Base-by-base conservation (phyloP, 2,113 vertebrate species). In the Procavia capensis region DNA sequence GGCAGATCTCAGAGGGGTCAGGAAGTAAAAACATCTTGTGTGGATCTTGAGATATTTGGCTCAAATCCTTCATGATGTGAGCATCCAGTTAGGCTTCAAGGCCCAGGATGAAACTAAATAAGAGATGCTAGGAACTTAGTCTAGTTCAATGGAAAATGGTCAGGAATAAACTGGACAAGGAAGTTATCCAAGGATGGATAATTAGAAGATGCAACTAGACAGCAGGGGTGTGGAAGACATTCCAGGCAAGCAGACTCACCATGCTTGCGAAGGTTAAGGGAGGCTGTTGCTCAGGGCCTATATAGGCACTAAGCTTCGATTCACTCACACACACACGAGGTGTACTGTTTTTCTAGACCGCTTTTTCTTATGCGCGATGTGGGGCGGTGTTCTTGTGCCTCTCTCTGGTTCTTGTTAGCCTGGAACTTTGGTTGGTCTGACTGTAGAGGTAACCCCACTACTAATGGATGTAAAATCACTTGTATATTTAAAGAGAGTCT, bases 401-500 rank as follows among this genome's bases (percentile, higher is more conserved):
- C 0, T 11, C 16, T 54, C 31, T 74, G 81, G 43, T 25, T 78
- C 17, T 88, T 86, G 78, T 14, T 36, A 39, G 22, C 11, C 64
- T 47, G 43, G 22, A 22, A n/a, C 78, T 25, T 74, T 85, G 29
- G 36, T 3, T 72, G 54, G 17, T 91, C 72, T 97, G 39, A 95
- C n/a, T 74, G 45, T 82, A 82, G 31, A 88, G 11, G 27, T 43
- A 74, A 57, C 24, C 63, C 36, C 24, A 85, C 74, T 36, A 72
- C 47, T 17, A 70, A 41, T 20, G 54, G 41, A n/a, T 88, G 17
- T 39, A 63, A 50, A 86, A 79, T 45, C 17, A 72, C 47, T 86
- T 68, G 31, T 14, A 36, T 80, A 64, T 87, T 84, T 94, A 87
- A 81, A 88, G 24, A 36, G 9, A 80, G 9, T 87, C n/a, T 84